Base-by-base conservation (phyloP, 2,113 vertebrate species). In the Lipophrys pholis region DNA sequence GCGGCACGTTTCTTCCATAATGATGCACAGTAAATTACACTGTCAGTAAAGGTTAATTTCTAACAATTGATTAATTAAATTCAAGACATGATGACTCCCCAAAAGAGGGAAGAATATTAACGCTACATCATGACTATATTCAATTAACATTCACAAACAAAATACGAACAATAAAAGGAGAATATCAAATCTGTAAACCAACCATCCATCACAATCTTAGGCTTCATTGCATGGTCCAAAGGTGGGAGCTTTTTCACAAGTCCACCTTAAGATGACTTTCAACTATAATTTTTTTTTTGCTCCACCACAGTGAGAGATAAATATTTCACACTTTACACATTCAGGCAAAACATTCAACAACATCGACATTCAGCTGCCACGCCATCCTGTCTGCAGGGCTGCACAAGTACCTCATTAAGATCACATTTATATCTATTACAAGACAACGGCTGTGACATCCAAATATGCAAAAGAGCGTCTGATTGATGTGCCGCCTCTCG, bases 351-450 rank as follows among this genome's bases (percentile, higher is more conserved):
- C 61, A 72, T 66, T 80, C 58, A 16, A 10, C 43, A 57, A 35
- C 52, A 71, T 74, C 36, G 57, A 60, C 80, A 85, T 83, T 81
- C 69, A 82, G 69, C 73, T 73, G 69, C 62, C 73, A 40, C 21
- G 30, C n/a, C 9, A 11, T 78, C 63, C 14, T 2, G 8, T 61
- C 49, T 55, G 57, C 15, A 57, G 66, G 54, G 60, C 69, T 74
- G 17, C 73, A 78, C 54, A 9, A 58, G 43, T 15, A 72, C 17
- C 36, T 64, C 11, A 16, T 4, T 55, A 17, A 57, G 17, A 57
- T 14, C 6, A 51, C 8, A 55, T 60, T 51, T 41, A 45, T 3
- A 49, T 14, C 11, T 14, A 1, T 30, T 38, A 36, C 6, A 56
- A 12, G 6, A 21, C 0, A 45, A 30, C 10, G 12, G 49, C 12